phyloP scores from a whole-genome alignment of 1,140 invertebrate species.

The Drosophila asahinai region DNA sequence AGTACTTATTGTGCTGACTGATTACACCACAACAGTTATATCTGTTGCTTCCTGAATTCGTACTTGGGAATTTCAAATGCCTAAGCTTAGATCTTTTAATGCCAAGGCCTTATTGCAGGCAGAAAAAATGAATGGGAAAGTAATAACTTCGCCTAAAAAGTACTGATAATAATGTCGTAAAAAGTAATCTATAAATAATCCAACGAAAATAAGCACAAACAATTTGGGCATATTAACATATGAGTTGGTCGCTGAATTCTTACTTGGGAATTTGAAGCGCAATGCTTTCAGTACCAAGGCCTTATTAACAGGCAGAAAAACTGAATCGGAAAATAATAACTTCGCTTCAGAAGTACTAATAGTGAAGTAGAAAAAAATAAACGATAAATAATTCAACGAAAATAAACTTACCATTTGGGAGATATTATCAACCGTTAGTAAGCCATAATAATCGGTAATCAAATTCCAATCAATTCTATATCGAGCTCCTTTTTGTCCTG shows the following conservation, averaged over 20 bases:
- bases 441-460: not conserved
- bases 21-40: not conserved
- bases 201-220: not conserved
- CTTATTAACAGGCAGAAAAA: too few relatives aligned
- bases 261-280: not conserved
- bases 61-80: not conserved
- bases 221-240: too few relatives aligned
- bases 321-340: constrained; percentile 3
- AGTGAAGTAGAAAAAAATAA: not conserved
- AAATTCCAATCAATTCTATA: constrained; percentile 6
- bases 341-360: not conserved
- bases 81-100: not conserved
- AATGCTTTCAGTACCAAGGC: not conserved
- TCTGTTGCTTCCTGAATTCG: not conserved
- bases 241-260: not conserved
- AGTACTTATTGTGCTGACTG: not conserved
- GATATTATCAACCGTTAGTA: not conserved
- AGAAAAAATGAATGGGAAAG: not conserved
- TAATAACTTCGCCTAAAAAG: constrained; percentile 8
- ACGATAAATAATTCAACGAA: not conserved
- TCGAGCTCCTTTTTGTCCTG: not conserved
- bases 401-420: not conserved
- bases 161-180: not conserved
- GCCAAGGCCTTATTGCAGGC: not conserved
- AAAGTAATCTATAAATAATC: not conserved